These are phyloP conservation scores for Psittacula derbiana DNA, from an alignment of 2,797 vertebrate genomes.

Conservation along the genomic window DNA sequence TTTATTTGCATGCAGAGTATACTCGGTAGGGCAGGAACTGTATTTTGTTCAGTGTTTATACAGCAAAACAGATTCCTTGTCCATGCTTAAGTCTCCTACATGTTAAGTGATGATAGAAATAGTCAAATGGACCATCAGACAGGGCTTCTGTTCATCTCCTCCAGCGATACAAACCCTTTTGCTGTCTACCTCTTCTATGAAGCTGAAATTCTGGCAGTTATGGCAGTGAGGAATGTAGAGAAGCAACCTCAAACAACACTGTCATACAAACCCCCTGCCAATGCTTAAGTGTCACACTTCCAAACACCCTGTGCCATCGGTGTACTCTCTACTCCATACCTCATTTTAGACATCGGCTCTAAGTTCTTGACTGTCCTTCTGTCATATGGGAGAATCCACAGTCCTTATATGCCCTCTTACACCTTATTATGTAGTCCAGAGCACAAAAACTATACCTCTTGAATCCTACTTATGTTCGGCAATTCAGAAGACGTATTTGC, in stretches of 20 bases:
- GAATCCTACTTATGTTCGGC: neutral
- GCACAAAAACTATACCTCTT: neutral
- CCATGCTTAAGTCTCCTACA: neutral
- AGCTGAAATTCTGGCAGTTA: neutral
- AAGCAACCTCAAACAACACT: neutral
- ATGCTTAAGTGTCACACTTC: accelerated
- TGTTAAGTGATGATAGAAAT: neutral
- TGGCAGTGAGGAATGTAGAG: accelerated
- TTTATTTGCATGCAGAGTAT: neutral
- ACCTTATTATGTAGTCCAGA: neutral
- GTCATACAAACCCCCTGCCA: neutral
- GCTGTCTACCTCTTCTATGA: neutral
- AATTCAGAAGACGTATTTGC: neutral
- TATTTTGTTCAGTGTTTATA: neutral
- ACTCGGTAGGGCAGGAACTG: neutral
- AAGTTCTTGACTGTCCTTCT: neutral
- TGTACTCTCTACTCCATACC: too few relatives aligned
- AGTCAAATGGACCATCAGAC: neutral
- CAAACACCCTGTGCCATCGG: too few relatives aligned
- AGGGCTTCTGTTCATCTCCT: neutral
- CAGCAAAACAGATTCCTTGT: neutral
- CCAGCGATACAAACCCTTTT: neutral
- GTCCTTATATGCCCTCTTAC: neutral
- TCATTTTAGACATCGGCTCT: neutral
- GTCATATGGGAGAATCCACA: neutral